Evolutionary conservation across 2,113 vertebrate genomes (phyloP), one percentile per base, ranked within the genome.

Genomic region (Albula goreensis): DNA sequence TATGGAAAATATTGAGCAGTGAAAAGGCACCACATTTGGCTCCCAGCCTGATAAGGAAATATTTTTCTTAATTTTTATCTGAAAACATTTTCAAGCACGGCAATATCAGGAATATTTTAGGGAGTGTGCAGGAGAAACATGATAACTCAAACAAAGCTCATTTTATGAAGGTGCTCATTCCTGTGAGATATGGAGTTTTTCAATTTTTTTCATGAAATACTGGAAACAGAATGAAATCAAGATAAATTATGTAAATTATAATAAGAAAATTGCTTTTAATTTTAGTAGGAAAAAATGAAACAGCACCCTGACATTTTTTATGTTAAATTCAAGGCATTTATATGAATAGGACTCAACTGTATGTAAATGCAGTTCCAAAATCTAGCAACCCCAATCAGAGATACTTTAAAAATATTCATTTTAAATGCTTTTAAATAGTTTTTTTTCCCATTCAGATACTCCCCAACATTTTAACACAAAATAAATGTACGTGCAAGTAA

Each of bases 41-140:
- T 31, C 66, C 66, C 2, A 25, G 66, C 66, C 66, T 74, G 66
- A 74, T 31, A 31, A 22, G 25, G 66, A 74, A 74, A 74, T 74
- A 74, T 74, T 74, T 74, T 19, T 74, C 66, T 74, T 74, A 31
- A 74, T 74, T 74, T 74, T 74, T 31, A 74, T n/a, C 66, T 74
- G n/a, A 74, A 74, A 74, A 74, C 66, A 74, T 74, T 74, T 74
- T 74, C 66, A 10, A 6, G n/a, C 66, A 74, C 8, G 22, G 66
- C n/a, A 74, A 74, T 31, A 74, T 74, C n/a, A 74, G n/a, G 66
- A 7, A 31, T 74, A 74, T 74, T 74, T 74, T 1, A 25, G 5
- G 66, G n/a, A 41, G 22, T 31, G 22, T 74, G 66, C 60, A 8
- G 22, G 60, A 1, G n/a, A 31, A 74, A 74, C 8, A n/a, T 31